Base-by-base conservation (phyloP, 2,113 vertebrate genomes). In the Mus pahari region DNA sequence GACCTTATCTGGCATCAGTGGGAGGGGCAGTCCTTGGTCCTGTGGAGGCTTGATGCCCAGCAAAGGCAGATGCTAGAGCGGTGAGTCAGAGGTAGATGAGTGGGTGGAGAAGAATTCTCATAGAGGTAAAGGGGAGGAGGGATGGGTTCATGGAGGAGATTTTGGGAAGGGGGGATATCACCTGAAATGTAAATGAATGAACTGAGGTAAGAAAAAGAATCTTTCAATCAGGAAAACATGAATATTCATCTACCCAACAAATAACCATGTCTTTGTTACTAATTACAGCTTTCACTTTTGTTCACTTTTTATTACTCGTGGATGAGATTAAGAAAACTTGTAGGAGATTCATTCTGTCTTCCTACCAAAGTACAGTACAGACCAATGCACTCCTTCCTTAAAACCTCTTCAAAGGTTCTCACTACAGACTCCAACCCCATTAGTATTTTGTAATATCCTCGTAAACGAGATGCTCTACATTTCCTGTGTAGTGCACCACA, bases 191-290 rank as follows among this genome's bases (percentile, higher is more conserved):
- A 68, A 68, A 36, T 12, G 5, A 36, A 33, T 39, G n/a, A 92
- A 42, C 12, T 36, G 11, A 95, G 31, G 33, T 68, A 50, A 84
- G 88, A 88, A 26, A 28, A 78, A 12, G 24, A 26, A 88, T 45
- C 26, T 84, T 66, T 64, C 95, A 95, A 73, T 31, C 26, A 74
- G n/a, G 84, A 66, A 89, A 75, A 89, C 1, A 48, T 3, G 36
- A 45, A 77, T 45, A 73, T n/a, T 16, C 17, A 20, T 13, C 2
- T 64, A 26, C 39, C 6, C 11, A 77, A n/a, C 3, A 31, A 88
- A 33, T 66, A 58, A 71, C 28, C 86, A 1, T 48, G 42, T 9
- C 13, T 81, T 70, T 14, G 48, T 83, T 58, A 33, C 3, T 66
- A 89, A 55, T 66, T 64, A 58, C 1, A 92, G 10, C 8, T 39